phyloP scores from a whole-genome alignment of 2,797 vertebrate species.

The Morelia viridis region DNA sequence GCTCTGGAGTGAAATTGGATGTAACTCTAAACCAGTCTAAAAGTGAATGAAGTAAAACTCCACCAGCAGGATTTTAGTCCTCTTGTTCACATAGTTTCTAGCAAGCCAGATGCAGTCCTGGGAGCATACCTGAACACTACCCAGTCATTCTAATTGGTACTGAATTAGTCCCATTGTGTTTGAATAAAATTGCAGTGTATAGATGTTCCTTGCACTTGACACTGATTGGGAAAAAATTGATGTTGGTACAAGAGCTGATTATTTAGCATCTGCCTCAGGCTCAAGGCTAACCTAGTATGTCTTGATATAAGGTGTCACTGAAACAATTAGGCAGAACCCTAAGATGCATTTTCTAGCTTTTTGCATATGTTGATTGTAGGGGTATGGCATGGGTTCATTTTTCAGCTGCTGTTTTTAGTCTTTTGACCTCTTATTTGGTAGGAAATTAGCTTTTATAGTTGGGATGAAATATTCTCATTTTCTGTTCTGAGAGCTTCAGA shows the following conservation, averaged over 20 bases:
- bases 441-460: not conserved
- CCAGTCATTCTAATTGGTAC: not conserved
- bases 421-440: not conserved
- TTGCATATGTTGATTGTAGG: not conserved
- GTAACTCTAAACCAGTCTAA: not conserved
- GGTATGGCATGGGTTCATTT: not conserved
- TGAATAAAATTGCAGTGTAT: not conserved
- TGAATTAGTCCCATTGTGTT: slow-evolving; percentile 3
- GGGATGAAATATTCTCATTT: not conserved
- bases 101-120: not conserved
- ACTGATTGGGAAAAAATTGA: not conserved
- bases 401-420: not conserved
- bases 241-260: not conserved
- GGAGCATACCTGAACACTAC: not conserved
- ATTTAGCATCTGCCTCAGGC: not conserved
- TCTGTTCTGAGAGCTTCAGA: not conserved
- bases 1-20: not conserved
- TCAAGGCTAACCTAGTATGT: not conserved
- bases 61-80: not conserved
- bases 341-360: not conserved
- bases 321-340: slow-evolving; percentile 9
- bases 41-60: not conserved
- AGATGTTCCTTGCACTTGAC: slow-evolving; percentile 3
- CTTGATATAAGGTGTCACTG: not conserved
- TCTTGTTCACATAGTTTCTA: not conserved